These are phyloP conservation scores for Sebastes umbrosus DNA, from an alignment of 2,797 vertebrate species.

Conservation along the genomic window DNA sequence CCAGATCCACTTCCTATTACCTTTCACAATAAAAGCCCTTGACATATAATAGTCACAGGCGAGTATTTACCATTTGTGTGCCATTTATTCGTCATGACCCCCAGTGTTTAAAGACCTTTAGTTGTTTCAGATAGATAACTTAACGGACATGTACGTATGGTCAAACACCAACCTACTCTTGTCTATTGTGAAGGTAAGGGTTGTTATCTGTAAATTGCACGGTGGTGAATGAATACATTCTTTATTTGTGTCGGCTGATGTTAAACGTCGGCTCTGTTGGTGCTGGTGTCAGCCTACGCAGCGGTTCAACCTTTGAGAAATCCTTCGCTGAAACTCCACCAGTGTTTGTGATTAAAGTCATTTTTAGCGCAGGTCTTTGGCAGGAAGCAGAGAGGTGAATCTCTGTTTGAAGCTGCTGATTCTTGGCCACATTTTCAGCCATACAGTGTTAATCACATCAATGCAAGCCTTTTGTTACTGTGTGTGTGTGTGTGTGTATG, in stretches of 20 bases:
- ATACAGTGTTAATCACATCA: slow-evolving; percentile 80
- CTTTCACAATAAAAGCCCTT: too few relatives aligned
- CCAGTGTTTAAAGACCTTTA: fast-evolving
- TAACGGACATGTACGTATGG: not conserved
- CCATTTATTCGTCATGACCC: too few relatives aligned
- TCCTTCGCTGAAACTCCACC: not conserved
- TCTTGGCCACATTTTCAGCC: slow-evolving; percentile 35
- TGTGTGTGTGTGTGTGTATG: slow-evolving; percentile 2
- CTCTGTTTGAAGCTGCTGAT: slow-evolving; percentile 42
- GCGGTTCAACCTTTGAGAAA: not conserved
- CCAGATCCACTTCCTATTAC: too few relatives aligned
- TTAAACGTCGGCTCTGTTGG: not conserved
- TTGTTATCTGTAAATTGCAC: not conserved
- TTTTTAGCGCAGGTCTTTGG: slow-evolving; percentile 65
- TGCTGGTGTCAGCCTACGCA: not conserved
- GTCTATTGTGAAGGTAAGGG: not conserved
- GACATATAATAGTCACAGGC: too few relatives aligned
- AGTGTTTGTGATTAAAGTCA: slow-evolving; percentile 42
- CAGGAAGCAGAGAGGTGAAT: slow-evolving; percentile 52
- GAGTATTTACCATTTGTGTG: too few relatives aligned
- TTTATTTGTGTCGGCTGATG: not conserved
- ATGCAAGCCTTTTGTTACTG: slow-evolving; percentile 75
- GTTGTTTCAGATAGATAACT: not conserved
- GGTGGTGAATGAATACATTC: not conserved
- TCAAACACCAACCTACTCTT: not conserved